Evolutionary conservation across 2,113 vertebrate species (phyloP).

Genomic region (Varanus salvator): DNA sequence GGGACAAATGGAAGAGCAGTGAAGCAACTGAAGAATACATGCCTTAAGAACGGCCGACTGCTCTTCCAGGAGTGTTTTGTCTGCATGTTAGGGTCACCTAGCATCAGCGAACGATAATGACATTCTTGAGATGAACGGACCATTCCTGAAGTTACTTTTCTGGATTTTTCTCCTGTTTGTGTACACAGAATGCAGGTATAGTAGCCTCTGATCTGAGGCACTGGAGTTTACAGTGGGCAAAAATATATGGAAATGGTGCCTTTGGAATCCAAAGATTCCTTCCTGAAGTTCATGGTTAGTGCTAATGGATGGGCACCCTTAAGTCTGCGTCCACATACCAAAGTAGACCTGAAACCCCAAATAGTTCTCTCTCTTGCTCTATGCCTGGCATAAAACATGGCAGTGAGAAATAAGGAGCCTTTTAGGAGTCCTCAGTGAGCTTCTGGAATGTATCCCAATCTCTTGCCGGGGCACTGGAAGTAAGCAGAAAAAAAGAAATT

Average conservation of each 20-base stretch:
- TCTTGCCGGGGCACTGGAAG: background rate
- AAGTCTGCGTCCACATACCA: background rate
- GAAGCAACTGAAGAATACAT: background rate
- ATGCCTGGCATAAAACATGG: background rate
- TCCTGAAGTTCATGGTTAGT: background rate
- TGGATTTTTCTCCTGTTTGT: background rate
- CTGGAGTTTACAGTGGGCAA: background rate
- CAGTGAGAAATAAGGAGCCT: background rate
- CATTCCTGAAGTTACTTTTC: background rate
- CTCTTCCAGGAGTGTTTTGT: constrained; percentile 7
- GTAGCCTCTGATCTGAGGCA: background rate
- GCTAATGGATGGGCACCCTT: background rate
- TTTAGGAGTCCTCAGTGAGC: background rate
- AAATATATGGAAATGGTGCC: background rate
- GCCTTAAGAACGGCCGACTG: background rate
- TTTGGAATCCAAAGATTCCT: background rate
- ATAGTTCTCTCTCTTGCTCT: background rate
- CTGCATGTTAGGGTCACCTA: background rate
- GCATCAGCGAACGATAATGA: background rate
- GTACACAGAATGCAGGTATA: background rate
- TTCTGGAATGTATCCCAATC: background rate
- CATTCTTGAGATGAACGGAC: constrained; percentile 10
- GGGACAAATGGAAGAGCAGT: background rate
- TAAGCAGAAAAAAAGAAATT: background rate
- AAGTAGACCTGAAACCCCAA: background rate